These are phyloP conservation scores for Trissonchulus sp. DNA, from an alignment of 2,888 invertebrate species.

Conservation along the genomic window DNA sequence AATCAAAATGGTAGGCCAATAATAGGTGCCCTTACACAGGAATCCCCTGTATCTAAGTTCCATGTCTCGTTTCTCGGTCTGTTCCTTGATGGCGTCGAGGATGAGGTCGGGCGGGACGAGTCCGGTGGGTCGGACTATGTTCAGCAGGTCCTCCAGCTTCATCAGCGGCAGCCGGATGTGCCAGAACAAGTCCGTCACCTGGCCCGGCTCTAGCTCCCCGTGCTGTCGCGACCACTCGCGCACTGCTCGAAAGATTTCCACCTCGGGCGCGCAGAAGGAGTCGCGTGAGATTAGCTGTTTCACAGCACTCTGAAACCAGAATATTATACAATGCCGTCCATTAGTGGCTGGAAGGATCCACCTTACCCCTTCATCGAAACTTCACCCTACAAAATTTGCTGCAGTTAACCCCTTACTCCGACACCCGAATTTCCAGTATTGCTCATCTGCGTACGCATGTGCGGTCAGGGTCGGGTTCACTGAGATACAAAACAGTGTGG, in stretches of 20 bases:
- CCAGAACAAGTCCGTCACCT: slow-evolving; percentile 38
- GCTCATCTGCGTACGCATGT: too few species aligned
- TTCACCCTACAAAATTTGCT: too few species aligned
- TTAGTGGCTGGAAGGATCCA: too few species aligned
- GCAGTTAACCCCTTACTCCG: too few species aligned
- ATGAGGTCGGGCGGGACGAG: slow-evolving; percentile 81
- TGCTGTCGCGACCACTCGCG: slow-evolving; percentile 78
- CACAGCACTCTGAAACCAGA: slow-evolving; percentile 63
- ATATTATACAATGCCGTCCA: too few species aligned
- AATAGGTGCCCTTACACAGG: slow-evolving; percentile 39
- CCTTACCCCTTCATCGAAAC: too few species aligned
- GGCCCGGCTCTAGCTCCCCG: slow-evolving; percentile 50
- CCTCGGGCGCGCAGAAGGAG: slow-evolving; percentile 92
- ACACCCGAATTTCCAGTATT: too few species aligned
- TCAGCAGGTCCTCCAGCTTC: slow-evolving; percentile 75
- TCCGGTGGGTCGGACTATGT: slow-evolving; percentile 76
- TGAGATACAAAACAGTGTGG: too few species aligned
- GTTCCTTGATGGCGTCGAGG: slow-evolving; percentile 85
- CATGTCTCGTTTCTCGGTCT: slow-evolving; percentile 69
- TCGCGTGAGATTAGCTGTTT: slow-evolving; percentile 78
- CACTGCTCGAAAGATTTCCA: slow-evolving; percentile 85
- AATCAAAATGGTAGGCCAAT: too few species aligned
- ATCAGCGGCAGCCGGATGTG: slow-evolving; percentile 75
- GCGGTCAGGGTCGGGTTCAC: too few species aligned
- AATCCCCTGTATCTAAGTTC: slow-evolving; percentile 71